Evolutionary conservation across 2,113 vertebrate species (phyloP).

Genomic region (Aegithalos caudatus): DNA sequence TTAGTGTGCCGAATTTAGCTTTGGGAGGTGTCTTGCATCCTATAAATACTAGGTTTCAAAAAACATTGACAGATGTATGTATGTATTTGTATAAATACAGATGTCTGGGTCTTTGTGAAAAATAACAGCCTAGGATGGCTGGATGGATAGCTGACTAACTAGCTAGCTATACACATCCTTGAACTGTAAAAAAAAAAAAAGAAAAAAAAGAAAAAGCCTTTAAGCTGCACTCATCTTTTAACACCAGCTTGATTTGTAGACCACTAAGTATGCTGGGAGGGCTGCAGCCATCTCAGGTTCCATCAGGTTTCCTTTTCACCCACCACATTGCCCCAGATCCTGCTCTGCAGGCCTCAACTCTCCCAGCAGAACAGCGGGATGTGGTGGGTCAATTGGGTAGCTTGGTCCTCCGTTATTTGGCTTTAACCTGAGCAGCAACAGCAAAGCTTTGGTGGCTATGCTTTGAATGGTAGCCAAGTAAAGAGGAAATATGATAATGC

Average conservation of each 20-base stretch:
- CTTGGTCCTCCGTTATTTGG: neutral
- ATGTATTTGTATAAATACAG: neutral
- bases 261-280: accelerated
- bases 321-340: accelerated
- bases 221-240: neutral
- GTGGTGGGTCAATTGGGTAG: accelerated
- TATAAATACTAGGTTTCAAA: neutral
- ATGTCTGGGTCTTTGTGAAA: neutral
- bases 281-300: neutral
- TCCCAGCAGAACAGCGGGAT: neutral
- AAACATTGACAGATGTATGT: neutral
- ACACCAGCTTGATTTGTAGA: neutral
- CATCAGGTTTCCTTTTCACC: neutral
- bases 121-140: neutral
- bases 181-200: neutral
- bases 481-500: neutral
- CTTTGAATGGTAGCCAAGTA: neutral
- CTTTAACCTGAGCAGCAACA: neutral
- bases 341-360: neutral
- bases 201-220: neutral
- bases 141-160: neutral
- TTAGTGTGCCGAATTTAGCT: neutral
- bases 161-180: neutral
- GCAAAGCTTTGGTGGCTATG: neutral
- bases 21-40: neutral